Evolutionary conservation across 2,797 vertebrate genomes (phyloP), one percentile per base, ranked within the genome.

Genomic region (Melanotaenia nigrans): DNA sequence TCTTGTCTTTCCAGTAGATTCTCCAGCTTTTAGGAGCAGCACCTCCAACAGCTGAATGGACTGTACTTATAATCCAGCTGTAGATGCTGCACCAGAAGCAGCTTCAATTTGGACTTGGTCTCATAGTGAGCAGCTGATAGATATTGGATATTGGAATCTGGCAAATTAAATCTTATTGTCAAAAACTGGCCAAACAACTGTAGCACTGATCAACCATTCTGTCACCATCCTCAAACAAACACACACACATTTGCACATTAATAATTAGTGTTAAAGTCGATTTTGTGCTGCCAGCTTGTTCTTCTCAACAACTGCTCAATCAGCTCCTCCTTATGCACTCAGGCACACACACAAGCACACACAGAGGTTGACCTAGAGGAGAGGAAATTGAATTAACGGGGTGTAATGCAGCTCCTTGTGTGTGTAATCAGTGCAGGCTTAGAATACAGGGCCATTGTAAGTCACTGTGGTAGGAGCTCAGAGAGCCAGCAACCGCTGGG

Each of bases 71-170:
- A 33, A 33, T 33, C 32, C 97, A 98, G 92, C 94, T 98, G 20
- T 96, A 98, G 90, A 96, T 97, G 90, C 95, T 99, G 81, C 97
- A 99, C 68, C 96, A 98, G 92, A 96, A 96, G 68, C 97, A 98
- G 86, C 90, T 99, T 14, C 96, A 98, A 91, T 96, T 95, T 1
- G 96, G 45, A 47, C 20, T 9, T 47, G 45, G 20, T 20, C 45
- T 7, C 45, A 28, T 33, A 59, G 13, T 54, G 35, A 65, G 55
- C n/a, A 49, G 49, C 53, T 68, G 45, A n/a, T 0, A 45, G 3
- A 57, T 30, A 30, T 30, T 30, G 28, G 47, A 28, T 32, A 42
- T n/a, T 22, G 16, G 3, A 4, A 33, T 47, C 4, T 24, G 58
- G 20, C 12, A 24, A 22, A 61, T 40, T 2, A 13, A 42, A 28